Base-by-base conservation (phyloP, 2,797 vertebrate genomes). In the Leptatherina wallacei region DNA sequence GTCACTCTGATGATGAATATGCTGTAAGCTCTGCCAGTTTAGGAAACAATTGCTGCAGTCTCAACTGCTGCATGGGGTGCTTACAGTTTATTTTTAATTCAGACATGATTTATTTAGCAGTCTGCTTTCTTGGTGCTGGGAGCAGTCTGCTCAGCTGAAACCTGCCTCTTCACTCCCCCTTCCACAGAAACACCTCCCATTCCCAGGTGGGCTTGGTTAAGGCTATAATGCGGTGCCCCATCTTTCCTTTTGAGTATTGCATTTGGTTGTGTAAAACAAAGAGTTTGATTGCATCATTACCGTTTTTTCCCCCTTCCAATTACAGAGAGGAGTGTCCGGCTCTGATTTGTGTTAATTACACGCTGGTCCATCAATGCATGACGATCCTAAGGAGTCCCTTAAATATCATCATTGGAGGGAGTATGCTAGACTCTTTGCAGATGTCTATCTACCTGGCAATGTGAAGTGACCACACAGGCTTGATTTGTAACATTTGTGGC, bases 81-180 rank as follows among this genome's bases (percentile, higher is more conserved):
- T 84, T 64, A 44, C 49, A 38, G 73, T 88, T 90, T 92, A 90
- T 92, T 93, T 93, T 91, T 88, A 92, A 83, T 85, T 58, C 55
- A 59, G 75, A 73, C 4, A 24, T 92, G 85, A 91, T 92, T 92
- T 88, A 92, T 92, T 93, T 85, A 91, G 76, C 47, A 59, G 86
- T 65, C 65, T 81, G 57, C 66, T 66, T 82, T 78, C 69, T 74
- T 74, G 66, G 74, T 85, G 80, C 73, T 73, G 24, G 33, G 63
- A 82, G 81, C 75, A 66, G 76, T 74, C 65, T 65, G 66, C 62
- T 82, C 69, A 62, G 69, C 80, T 81, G 65, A 88, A 77, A 69
- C 61, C 63, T 64, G 77, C 63, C 30, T 47, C 65, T 82, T 69
- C 36, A 60, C 32, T 71, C 52, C 59, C 67, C 29, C 38, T 40